Evolutionary conservation across 2,113 vertebrate genomes (phyloP), one percentile per base, ranked within the genome.

Genomic region (Glaucomys volans): DNA sequence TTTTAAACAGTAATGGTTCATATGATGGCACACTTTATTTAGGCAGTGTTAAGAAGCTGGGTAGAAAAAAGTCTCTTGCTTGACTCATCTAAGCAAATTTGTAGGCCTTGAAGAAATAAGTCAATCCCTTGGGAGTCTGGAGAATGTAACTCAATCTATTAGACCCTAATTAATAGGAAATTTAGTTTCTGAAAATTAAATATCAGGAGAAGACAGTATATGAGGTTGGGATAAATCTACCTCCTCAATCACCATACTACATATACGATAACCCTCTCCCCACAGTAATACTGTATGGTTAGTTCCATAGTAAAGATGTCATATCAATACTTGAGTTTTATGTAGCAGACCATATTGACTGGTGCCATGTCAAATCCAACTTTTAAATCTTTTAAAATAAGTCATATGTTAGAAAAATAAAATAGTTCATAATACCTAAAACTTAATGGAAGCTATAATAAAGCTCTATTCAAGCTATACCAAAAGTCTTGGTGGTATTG

Each of bases 101-200:
- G 2, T 88, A 62, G 88, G 16, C 20, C 35, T 83, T 79, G 30
- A 24, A 20, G 7, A 4, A 66, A 30, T 44, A 84, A 6, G 7
- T 42, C 4, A 54, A 88, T 32, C 37, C 32, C 18, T 76, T 59
- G 4, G 62, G 37, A 74, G 5, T 84, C 90, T 67, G 18, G 16
- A 28, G 37, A 92, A n/a, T 13, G 6, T 72, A 24, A 93, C 18
- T 83, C 69, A 50, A 79, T 74, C 54, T 20, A 50, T 79, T 67
- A 54, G 84, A 91, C 50, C 37, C 4, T 71, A 71, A 30, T 20
- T 42, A 54, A 50, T 83, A 97, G 77, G 22, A 94, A 86, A 83
- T 71, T 18, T 62, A 52, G 12, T 75, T 91, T 91, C 82, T 66
- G 13, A 93, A 91, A 47, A 40, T 82, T 59, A 54, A 93, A 87